Conservation (phyloP, 2,113 vertebrate species). For the Syrmaticus mikado region DNA sequence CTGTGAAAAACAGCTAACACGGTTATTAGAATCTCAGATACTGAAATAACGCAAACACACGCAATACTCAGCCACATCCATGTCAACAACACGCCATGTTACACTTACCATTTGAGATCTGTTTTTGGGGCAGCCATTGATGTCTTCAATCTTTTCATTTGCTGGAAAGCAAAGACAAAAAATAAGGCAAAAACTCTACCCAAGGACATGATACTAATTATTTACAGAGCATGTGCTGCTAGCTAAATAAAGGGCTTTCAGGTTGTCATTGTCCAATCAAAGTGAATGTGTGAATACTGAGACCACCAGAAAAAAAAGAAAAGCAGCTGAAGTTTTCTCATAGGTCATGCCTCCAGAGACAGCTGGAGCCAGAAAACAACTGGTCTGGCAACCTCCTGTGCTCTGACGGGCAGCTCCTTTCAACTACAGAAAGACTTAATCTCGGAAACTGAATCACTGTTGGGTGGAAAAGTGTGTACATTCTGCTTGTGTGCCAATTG, state of each 20-base stretch:
- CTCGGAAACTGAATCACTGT: neutral
- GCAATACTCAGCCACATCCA: neutral
- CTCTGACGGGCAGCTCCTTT: neutral
- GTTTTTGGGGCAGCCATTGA: slow-evolving; percentile 97
- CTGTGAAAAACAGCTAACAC: neutral
- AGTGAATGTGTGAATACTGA: slow-evolving; percentile 71
- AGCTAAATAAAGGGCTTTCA: slow-evolving; percentile 18
- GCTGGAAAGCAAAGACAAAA: slow-evolving; percentile 80
- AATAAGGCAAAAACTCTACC: slow-evolving; percentile 21
- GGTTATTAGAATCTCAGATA: neutral
- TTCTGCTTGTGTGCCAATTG: fast-evolving
- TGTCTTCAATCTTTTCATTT: slow-evolving; percentile 98
- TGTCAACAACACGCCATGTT: neutral
- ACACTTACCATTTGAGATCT: slow-evolving; percentile 97
- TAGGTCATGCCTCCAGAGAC: slow-evolving; percentile 78
- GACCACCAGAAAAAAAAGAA: slow-evolving; percentile 55
- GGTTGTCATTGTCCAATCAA: slow-evolving; percentile 65
- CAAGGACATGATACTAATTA: neutral
- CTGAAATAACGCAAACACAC: neutral
- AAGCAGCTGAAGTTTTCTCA: slow-evolving; percentile 74
- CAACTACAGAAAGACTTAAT: neutral
- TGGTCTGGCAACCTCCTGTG: slow-evolving; percentile 71
- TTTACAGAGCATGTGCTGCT: slow-evolving; percentile 41
- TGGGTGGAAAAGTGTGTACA: neutral
- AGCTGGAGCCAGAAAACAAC: slow-evolving; percentile 91